Base-by-base conservation (phyloP, 1,140 invertebrate genomes). In the Chlorops oryzae region DNA sequence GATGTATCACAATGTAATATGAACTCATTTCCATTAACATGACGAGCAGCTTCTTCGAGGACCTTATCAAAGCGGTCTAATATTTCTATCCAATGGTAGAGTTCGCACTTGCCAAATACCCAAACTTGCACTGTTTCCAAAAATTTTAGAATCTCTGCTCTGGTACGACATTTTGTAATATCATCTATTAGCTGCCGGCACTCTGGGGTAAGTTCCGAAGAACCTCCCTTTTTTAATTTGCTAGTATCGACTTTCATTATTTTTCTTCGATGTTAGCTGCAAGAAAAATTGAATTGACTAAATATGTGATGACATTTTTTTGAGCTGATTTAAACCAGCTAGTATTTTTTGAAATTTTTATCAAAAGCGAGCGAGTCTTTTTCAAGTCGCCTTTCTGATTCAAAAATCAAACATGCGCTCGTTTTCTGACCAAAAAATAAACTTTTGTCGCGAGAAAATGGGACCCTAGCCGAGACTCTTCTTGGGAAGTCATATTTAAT, bases 21-120 rank as follows among this genome's bases (percentile, higher is more conserved):
- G 88, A 90, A 92, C 61, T 82, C 79, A 63, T 82, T 84, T 50
- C 80, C 80, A 20, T 74, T 74, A 43, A 79, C 78, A 57, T 78
- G 79, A 32, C 80, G 74, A 28, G 84, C 83, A 27, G 87, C 85
- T 64, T 82, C 80, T 61, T 88, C 88, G 54, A 93, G 73, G 55
- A 92, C 86, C 45, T 79, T 79, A 73, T 93, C 90, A 75, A 87
- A 90, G 17, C 84, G 78, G 75, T 92, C 89, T 25, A 94, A 74
- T 5, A 92, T 83, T 77, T 91, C 87, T 45, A 88, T 87, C 90
- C 90, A 94, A 70, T 94, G 89, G 63, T 87, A 89, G 10, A 94
- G 75, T 74, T 94, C 90, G 74, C 89, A 92, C 79, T 93, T 93
- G 48, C 90, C 89, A 74, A 85, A 92, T 25, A 87, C 89, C 90